Conservation (phyloP, 2,888 invertebrate genomes). For the Spodoptera picta region DNA sequence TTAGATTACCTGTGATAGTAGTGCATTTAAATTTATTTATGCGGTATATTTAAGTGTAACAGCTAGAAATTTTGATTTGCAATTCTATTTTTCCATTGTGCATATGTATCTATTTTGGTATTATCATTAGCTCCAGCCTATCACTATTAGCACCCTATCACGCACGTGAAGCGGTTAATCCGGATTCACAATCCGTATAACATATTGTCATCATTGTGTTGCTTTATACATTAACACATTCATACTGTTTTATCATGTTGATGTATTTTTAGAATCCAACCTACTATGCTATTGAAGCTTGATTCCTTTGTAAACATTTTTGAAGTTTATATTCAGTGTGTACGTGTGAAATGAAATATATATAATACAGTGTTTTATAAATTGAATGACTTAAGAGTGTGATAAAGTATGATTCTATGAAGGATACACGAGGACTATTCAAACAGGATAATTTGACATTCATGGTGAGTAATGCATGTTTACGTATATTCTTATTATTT, state of each 20-base stretch:
- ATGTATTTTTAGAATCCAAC: conserved; percentile 85
- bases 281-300: conserved; percentile 77
- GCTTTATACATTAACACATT: conserved; percentile 81
- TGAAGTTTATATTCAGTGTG: conserved; percentile 60
- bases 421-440: conserved; percentile 62
- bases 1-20: neutral
- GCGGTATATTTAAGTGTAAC: neutral
- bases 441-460: conserved; percentile 71
- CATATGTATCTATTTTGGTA: conserved; percentile 52
- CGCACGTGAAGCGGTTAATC: conserved; percentile 73
- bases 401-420: conserved; percentile 74
- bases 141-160: conserved; percentile 57
- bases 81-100: conserved; percentile 41
- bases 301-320: conserved; percentile 82
- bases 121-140: conserved; percentile 53
- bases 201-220: conserved; percentile 80
- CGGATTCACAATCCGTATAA: conserved; percentile 77
- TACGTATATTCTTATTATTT: conserved; percentile 2
- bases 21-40: neutral
- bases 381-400: conserved; percentile 58
- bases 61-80: conserved; percentile 15
- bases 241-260: conserved; percentile 84
- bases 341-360: conserved; percentile 55
- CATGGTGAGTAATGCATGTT: conserved; percentile 75
- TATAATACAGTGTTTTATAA: conserved; percentile 54